Evolutionary conservation across 2,797 vertebrate species (phyloP).

Genomic region (Enteromius viviparus): DNA sequence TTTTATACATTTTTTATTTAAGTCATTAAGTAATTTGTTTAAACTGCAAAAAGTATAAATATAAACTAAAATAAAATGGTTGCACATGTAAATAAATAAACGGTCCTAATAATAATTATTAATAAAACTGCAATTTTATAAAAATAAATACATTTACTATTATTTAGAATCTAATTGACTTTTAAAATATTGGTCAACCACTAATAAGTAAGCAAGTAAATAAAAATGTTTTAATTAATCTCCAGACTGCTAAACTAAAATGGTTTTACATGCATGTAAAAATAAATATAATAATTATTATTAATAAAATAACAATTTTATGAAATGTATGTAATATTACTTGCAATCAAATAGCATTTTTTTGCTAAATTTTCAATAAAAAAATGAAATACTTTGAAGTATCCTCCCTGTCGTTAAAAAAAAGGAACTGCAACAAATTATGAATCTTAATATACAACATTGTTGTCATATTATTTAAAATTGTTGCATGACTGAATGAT

Average conservation of each 20-base stretch:
- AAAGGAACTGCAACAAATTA: constrained; percentile 9
- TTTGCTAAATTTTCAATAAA: too few relatives aligned
- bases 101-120: background rate
- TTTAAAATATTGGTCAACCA: background rate
- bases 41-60: too few relatives aligned
- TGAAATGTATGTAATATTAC: too few relatives aligned
- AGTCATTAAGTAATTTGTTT: too few relatives aligned
- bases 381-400: background rate
- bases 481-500: background rate
- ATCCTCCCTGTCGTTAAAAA: background rate
- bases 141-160: background rate
- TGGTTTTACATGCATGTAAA: too few relatives aligned
- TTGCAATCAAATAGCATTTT: too few relatives aligned
- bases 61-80: background rate
- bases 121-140: background rate
- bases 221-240: too few relatives aligned
- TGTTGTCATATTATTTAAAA: background rate
- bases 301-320: too few relatives aligned
- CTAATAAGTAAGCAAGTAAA: too few relatives aligned
- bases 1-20: too few relatives aligned
- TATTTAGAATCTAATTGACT: too few relatives aligned
- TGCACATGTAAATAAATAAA: background rate
- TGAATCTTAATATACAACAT: background rate
- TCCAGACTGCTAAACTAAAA: too few relatives aligned
- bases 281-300: background rate